phyloP scores from a whole-genome alignment of 2,888 invertebrate species.

The Agonopterix subpropinquella region DNA sequence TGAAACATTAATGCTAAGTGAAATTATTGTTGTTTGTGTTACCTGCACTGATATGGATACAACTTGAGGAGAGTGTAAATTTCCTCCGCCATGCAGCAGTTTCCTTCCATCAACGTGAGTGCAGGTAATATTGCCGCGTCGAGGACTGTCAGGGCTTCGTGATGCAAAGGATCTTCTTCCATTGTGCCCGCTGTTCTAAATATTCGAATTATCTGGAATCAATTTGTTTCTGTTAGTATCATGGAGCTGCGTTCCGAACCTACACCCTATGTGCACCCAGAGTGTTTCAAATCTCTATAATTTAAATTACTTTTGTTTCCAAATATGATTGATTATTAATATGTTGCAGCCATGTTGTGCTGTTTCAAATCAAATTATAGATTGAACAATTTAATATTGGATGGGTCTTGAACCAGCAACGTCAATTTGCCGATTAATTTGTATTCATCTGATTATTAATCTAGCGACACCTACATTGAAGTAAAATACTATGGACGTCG shows the following conservation, averaged over 20 bases:
- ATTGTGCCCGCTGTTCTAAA: slow-evolving; percentile 49
- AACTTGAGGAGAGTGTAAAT: slow-evolving; percentile 92
- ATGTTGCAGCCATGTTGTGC: no score
- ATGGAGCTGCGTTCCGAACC: no score
- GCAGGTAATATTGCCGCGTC: slow-evolving; percentile 94
- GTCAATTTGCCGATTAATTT: no score
- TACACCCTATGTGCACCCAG: no score
- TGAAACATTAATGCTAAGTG: background rate
- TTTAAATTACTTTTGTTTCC: background rate
- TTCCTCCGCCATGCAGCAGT: slow-evolving; percentile 97
- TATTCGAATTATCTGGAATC: slow-evolving; percentile 59
- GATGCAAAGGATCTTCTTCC: slow-evolving; percentile 79
- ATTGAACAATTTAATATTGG: no score
- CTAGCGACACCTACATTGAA: no score
- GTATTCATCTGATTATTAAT: no score
- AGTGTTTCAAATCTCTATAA: no score
- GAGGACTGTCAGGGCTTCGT: slow-evolving; percentile 88
- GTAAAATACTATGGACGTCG: no score
- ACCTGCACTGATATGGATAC: slow-evolving; percentile 90
- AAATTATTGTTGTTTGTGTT: slow-evolving; percentile 17
- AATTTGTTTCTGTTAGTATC: background rate
- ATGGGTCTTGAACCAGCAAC: no score
- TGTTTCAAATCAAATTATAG: no score
- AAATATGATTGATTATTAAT: no score
- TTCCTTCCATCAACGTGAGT: slow-evolving; percentile 92